Percentiles rank a stretch among this genome's conserved stretches.
Evolutionary conservation across 2,797 vertebrate genomes (phyloP).

Genomic region (Rhinoraja longicauda): DNA sequence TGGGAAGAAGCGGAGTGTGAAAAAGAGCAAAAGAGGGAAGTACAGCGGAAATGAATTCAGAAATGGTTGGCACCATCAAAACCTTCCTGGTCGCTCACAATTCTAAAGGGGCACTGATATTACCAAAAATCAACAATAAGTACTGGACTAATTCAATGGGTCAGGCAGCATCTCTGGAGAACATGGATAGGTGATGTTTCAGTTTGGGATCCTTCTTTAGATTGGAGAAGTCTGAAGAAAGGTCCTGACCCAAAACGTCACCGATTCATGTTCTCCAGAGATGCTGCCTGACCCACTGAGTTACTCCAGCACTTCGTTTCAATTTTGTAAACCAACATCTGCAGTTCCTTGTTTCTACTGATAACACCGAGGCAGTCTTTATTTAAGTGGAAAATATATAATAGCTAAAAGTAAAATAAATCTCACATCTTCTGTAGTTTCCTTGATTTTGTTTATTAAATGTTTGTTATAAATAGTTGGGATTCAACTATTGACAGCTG

Average conservation of each 20-base stretch:
- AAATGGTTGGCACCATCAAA: background rate
- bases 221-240: too few relatives aligned
- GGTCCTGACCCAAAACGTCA: too few relatives aligned
- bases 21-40: background rate
- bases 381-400: background rate
- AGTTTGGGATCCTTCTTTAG: too few relatives aligned
- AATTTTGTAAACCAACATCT: too few relatives aligned
- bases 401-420: background rate
- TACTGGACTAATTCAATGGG: too few relatives aligned
- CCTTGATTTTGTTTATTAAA: background rate
- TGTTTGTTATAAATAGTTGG: background rate
- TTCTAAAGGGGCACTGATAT: background rate
- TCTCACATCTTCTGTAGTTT: background rate
- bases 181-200: too few relatives aligned
- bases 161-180: too few relatives aligned
- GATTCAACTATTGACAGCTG: background rate
- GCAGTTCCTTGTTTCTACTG: too few relatives aligned
- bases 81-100: background rate
- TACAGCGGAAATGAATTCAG: background rate
- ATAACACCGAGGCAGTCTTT: background rate
- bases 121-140: background rate
- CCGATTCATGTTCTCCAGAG: too few relatives aligned
- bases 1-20: background rate
- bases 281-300: too few relatives aligned
- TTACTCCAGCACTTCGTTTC: too few relatives aligned